Percentiles rank a stretch among this genome's conserved stretches.
Evolutionary conservation across 37 sponge, comb jelly and placozoan species (phyloP).

Genomic region (Chondrilla cf. caribensis): DNA sequence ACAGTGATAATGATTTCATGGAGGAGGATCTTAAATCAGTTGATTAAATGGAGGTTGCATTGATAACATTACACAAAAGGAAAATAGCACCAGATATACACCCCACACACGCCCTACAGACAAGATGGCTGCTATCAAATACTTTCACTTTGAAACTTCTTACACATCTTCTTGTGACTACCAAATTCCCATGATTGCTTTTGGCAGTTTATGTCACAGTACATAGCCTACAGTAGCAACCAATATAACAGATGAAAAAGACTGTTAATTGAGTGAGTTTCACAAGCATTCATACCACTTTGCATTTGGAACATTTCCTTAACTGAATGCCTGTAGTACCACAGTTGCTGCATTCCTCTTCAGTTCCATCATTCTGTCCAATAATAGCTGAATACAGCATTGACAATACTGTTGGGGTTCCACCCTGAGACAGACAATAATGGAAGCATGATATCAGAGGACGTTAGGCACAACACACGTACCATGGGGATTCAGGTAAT

Average conservation of each 20-base stretch:
- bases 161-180: constrained; percentile 69
- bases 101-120: too few species aligned
- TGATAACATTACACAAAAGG: too few species aligned
- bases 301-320: constrained; percentile 59
- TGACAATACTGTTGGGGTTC: constrained; percentile 31
- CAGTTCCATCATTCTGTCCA: constrained; percentile 30
- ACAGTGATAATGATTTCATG: too few species aligned
- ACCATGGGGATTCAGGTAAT: too few species aligned
- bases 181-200: constrained; percentile 65
- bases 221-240: constrained; percentile 33
- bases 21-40: too few species aligned
- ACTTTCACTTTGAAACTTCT: too few species aligned
- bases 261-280: neutral
- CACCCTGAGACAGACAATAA: constrained; percentile 30
- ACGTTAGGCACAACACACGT: too few species aligned
- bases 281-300: constrained; percentile 21
- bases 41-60: too few species aligned
- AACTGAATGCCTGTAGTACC: constrained; percentile 14
- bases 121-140: too few species aligned
- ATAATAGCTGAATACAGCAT: constrained; percentile 28
- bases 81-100: too few species aligned
- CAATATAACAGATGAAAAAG: neutral
- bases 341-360: constrained; percentile 48
- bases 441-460: too few species aligned
- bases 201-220: constrained; percentile 71